These are phyloP conservation scores for Heliconius hermathena DNA, from an alignment of 1,140 invertebrate species.

Conservation along the genomic window DNA sequence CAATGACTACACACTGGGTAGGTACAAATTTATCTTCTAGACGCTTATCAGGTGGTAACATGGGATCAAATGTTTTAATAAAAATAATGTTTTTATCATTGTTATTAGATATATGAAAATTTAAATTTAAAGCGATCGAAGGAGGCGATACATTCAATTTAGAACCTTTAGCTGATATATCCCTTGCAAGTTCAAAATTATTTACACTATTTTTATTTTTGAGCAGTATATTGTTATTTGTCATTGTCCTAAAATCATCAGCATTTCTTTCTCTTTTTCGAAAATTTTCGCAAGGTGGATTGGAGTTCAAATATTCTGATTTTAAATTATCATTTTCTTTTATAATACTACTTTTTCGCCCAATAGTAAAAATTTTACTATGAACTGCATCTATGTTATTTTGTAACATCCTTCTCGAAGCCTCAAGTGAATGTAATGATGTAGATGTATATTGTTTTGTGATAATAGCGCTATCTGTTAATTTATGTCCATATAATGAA, in stretches of 20 bases:
- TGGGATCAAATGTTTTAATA: slow-evolving; percentile 47
- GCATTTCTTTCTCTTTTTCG: neutral
- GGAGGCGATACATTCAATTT: neutral
- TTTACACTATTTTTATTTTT: neutral
- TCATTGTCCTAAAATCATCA: neutral
- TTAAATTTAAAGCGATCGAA: slow-evolving; percentile 35
- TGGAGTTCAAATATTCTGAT: neutral
- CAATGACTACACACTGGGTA: slow-evolving; percentile 44
- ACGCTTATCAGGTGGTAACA: slow-evolving; percentile 21
- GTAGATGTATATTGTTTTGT: neutral
- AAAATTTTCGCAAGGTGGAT: neutral
- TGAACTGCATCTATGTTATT: neutral
- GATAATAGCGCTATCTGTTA: neutral
- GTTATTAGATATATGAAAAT: slow-evolving; percentile 18
- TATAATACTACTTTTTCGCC: neutral
- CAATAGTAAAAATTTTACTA: too few species aligned
- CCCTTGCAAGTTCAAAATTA: neutral
- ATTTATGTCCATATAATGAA: neutral
- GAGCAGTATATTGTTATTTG: neutral
- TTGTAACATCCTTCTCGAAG: neutral
- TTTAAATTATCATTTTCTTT: neutral
- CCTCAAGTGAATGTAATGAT: neutral
- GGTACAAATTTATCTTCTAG: slow-evolving; percentile 43
- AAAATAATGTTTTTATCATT: slow-evolving; percentile 42
- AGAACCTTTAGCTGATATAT: neutral